Percentiles rank a stretch among this genome's conserved stretches.
These are phyloP conservation scores for Andrena flavipes DNA, from an alignment of 2,888 invertebrate genomes.

Conservation along the genomic window DNA sequence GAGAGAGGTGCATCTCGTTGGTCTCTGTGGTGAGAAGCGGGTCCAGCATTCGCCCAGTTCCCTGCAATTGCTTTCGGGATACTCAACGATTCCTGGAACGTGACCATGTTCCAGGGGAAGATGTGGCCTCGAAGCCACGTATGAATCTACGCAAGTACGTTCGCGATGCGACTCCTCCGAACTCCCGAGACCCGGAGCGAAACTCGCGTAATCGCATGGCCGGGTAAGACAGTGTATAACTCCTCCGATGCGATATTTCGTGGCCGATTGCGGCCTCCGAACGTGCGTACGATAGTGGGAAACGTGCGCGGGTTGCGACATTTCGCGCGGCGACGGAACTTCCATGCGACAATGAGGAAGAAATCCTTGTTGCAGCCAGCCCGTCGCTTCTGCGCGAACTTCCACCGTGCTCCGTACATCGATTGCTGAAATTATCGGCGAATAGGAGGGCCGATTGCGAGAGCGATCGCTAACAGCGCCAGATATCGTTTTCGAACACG, in stretches of 20 bases:
- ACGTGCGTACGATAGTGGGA: conserved; percentile 3
- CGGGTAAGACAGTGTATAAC: background rate
- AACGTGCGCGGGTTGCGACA: background rate
- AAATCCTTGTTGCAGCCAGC: background rate
- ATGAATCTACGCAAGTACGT: no score
- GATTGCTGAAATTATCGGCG: conserved; percentile 20
- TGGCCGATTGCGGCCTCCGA: background rate
- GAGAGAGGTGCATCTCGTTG: background rate
- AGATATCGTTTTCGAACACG: conserved; percentile 54
- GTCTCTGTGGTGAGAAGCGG: background rate
- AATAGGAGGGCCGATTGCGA: conserved; percentile 33
- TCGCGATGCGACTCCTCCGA: no score
- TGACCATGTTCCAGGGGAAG: no score
- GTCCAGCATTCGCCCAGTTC: background rate
- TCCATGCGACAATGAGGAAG: background rate
- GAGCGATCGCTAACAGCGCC: conserved; percentile 36
- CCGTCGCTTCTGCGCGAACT: no score
- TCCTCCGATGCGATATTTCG: conserved; percentile 3
- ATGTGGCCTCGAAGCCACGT: no score
- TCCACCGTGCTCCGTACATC: no score
- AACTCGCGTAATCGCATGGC: background rate
- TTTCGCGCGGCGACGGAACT: background rate
- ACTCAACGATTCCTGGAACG: no score
- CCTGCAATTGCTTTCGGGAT: background rate
- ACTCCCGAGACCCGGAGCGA: no score